Base-by-base conservation (phyloP, 2,888 invertebrate genomes). In the Slavum lentiscoides region DNA sequence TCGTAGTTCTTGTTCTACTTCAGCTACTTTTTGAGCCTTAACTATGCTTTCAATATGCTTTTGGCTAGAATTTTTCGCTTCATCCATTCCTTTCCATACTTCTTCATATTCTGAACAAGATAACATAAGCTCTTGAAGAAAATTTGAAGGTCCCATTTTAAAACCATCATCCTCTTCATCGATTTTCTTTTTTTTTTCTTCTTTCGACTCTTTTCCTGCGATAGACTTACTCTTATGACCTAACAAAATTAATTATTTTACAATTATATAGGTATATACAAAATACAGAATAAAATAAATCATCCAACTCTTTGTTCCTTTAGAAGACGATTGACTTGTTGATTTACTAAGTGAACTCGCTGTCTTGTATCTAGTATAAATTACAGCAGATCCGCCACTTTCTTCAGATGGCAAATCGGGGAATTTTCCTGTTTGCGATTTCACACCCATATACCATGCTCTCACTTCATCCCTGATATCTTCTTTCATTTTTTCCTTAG, bases 331-430 rank as follows among this genome's bases (percentile, higher is more conserved):
- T 39, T 80, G 88, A 0, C 91, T 92, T 0, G 93, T 93, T 0
- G 93, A 92, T 86, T 94, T 93, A 84, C 94, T 94, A 6, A 74
- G 81, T 85, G 93, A 93, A 85, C 94, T 94, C 74, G 93, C 93
- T 7, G 92, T 91, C n/a, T 91, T 92, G 88, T 93, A 92, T 84
- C 93, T 88, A 84, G 93, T 93, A 83, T 96, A 92, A 87, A 97
- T 91, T 83, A 93, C 89, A 84, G 93, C 89, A 0, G 96, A 96
- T 0, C 96, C 96, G 11, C 96, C 96, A 84, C 93, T 92, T 85
- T 97, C 97, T 83, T 93, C 95, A 4, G 94, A 92, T 0, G 97
- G 97, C 84, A 95, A 92, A 84, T 97, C 96, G 0, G 98, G 97
- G 85, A 97, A 92, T 85, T 92, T 93, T 43, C 93, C 94, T 8